These are phyloP conservation scores for Meloidogyne floridensis DNA, from an alignment of 1,140 invertebrate species.

Conservation along the genomic window DNA sequence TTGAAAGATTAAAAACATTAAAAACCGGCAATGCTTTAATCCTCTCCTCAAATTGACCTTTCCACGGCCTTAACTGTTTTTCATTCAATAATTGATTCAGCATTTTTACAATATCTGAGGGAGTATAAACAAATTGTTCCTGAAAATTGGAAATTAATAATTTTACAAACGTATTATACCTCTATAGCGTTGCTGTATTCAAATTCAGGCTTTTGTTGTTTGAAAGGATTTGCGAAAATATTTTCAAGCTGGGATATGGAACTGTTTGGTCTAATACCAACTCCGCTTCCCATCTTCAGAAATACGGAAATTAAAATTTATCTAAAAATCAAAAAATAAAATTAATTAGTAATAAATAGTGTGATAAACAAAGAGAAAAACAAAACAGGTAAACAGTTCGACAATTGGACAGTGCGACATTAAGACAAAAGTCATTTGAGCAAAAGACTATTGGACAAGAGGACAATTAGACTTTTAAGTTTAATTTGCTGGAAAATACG, in stretches of 20 bases:
- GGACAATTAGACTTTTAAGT: no score
- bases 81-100: conserved; percentile 63
- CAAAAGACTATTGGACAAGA: no score
- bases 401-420: no score
- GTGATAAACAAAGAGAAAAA: no score
- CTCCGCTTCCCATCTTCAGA: not conserved
- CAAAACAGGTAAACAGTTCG: no score
- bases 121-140: conserved; percentile 51
- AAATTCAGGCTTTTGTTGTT: conserved; percentile 33
- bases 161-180: not conserved
- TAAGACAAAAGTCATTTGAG: no score
- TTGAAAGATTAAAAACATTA: conserved; percentile 33
- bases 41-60: conserved; percentile 23
- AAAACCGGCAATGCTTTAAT: conserved; percentile 47
- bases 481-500: no score
- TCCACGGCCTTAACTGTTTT: conserved; percentile 53
- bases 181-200: not conserved
- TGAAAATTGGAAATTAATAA: not conserved
- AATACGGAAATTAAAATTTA: not conserved
- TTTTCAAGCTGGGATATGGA: conserved; percentile 38
- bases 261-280: not conserved
- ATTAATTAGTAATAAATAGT: no score
- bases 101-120: conserved; percentile 50
- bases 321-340: not conserved
- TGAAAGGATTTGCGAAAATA: conserved; percentile 57